Evolutionary conservation across 2,113 vertebrate species (phyloP).

Genomic region (Trachemys scripta): DNA sequence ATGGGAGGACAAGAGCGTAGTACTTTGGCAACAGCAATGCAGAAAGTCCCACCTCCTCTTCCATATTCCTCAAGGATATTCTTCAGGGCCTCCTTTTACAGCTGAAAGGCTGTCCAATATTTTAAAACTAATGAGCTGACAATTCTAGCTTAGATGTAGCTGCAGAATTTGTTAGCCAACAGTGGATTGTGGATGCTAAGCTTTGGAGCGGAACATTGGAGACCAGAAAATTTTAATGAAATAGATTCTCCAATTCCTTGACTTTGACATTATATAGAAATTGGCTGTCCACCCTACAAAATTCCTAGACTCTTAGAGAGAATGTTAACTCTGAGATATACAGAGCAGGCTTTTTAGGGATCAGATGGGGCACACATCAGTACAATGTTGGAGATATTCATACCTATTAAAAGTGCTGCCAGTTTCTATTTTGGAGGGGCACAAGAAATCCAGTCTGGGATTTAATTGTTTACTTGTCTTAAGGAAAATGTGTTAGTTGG

Average conservation of each 20-base stretch:
- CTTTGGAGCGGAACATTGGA: slow-evolving; percentile 17
- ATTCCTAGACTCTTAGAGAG: neutral
- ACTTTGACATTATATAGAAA: slow-evolving; percentile 1
- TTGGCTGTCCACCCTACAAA: neutral
- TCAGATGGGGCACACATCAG: neutral
- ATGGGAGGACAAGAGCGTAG: neutral
- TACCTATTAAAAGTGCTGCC: slow-evolving; percentile 35
- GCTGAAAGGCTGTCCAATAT: slow-evolving; percentile 17
- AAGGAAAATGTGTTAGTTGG: neutral
- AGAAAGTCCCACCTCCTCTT: neutral
- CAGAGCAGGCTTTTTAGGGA: neutral
- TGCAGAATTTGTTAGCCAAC: slow-evolving; percentile 39
- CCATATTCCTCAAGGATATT: slow-evolving; percentile 42
- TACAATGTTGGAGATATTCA: neutral
- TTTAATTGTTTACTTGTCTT: neutral
- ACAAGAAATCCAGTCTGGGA: neutral
- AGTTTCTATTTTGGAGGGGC: slow-evolving; percentile 11
- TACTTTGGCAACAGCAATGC: slow-evolving; percentile 15
- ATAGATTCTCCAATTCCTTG: slow-evolving; percentile 5
- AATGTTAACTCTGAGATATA: neutral
- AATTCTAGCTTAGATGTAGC: neutral
- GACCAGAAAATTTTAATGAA: slow-evolving; percentile 10
- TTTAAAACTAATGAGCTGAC: slow-evolving; percentile 52
- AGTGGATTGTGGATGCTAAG: rapidly evolving
- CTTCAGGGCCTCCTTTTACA: slow-evolving; percentile 38